Percentiles rank a stretch among this genome's conserved stretches.
phyloP scores from a whole-genome alignment of 2,888 invertebrate species.

The Rhabditoides inermis region DNA sequence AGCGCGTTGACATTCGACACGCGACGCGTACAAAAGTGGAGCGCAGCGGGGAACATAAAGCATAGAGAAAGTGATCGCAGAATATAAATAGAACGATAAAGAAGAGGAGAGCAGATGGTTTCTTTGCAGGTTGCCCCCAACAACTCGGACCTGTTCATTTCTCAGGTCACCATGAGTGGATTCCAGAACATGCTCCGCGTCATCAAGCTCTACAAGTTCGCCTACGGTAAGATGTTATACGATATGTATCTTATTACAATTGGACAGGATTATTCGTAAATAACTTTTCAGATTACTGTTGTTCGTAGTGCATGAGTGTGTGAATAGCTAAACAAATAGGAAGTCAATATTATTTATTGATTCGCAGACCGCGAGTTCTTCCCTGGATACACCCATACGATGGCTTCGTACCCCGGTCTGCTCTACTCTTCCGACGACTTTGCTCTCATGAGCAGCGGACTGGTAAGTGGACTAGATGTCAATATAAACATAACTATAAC shows the following conservation, averaged over 20 bases:
- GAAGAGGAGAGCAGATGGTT: too few relatives aligned
- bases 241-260: background rate
- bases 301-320: background rate
- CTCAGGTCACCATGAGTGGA: slow-evolving; percentile 50
- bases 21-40: too few relatives aligned
- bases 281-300: background rate
- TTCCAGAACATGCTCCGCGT: slow-evolving; percentile 49
- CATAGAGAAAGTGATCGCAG: too few relatives aligned
- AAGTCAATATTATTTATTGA: background rate
- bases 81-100: too few relatives aligned
- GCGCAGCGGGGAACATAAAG: too few relatives aligned
- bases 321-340: background rate
- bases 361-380: slow-evolving; percentile 52
- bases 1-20: too few relatives aligned
- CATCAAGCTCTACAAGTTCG: slow-evolving; percentile 60
- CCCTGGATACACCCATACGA: slow-evolving; percentile 44
- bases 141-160: slow-evolving; percentile 47
- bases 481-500: background rate
- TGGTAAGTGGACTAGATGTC: slow-evolving; percentile 14
- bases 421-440: slow-evolving; percentile 53
- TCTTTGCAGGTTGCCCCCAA: slow-evolving; percentile 31
- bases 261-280: too few relatives aligned
- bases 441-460: slow-evolving; percentile 46
- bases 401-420: slow-evolving; percentile 52
- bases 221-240: slow-evolving; percentile 56